Evolutionary conservation across 2,797 vertebrate species (phyloP).

Genomic region (Peromyscus eremicus): DNA sequence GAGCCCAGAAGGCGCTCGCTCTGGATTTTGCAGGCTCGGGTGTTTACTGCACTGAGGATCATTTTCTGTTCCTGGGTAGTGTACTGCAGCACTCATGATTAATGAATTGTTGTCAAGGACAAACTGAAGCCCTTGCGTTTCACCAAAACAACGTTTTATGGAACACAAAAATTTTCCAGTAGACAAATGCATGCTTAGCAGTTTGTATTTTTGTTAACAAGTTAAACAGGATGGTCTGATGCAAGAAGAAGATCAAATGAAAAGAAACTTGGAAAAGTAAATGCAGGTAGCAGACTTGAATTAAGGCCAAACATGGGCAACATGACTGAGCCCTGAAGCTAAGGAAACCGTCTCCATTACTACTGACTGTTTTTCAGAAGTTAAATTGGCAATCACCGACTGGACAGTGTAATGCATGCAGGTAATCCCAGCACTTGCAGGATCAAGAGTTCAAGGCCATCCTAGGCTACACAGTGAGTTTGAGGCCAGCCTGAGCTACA

Average conservation of each 20-base stretch:
- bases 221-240: slow-evolving; percentile 74
- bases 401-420: background rate
- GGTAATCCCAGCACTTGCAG: background rate
- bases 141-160: slow-evolving; percentile 83
- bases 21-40: background rate
- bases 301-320: slow-evolving; percentile 76
- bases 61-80: slow-evolving; percentile 60
- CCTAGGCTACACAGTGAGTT: background rate
- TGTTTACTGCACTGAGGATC: slow-evolving; percentile 62
- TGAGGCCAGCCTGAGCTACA: background rate
- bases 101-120: slow-evolving; percentile 82
- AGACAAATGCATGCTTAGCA: slow-evolving; percentile 84
- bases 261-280: slow-evolving; percentile 83
- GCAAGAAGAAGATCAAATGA: slow-evolving; percentile 66
- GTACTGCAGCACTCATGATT: slow-evolving; percentile 68
- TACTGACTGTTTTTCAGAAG: slow-evolving; percentile 29
- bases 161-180: slow-evolving; percentile 72
- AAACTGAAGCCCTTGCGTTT: slow-evolving; percentile 81
- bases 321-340: slow-evolving; percentile 74
- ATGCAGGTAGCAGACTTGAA: slow-evolving; percentile 72
- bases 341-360: slow-evolving; percentile 69
- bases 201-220: slow-evolving; percentile 79
- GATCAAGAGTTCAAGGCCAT: background rate
- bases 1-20: fast-evolving
- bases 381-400: slow-evolving; percentile 58